Percentiles rank a stretch among this genome's conserved stretches.
These are phyloP conservation scores for Pelodytes ibericus DNA, from an alignment of 2,797 vertebrate species.

Conservation along the genomic window DNA sequence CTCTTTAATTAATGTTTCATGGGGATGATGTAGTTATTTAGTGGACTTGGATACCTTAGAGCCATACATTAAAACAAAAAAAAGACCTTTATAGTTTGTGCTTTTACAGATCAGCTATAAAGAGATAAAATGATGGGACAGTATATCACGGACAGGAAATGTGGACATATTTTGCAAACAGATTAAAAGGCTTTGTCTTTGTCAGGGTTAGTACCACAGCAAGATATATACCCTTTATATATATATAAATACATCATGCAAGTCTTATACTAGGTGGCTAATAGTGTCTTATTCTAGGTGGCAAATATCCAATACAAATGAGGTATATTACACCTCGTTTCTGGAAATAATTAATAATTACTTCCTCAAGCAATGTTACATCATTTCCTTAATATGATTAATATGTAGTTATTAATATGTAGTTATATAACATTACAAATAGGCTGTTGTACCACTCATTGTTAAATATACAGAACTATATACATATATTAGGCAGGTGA, in stretches of 20 bases:
- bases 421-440: too few species aligned
- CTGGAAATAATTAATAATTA: conserved; percentile 15
- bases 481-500: too few species aligned
- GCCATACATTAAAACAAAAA: conserved; percentile 75
- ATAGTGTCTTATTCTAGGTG: conserved; percentile 19
- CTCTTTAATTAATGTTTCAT: conserved; percentile 78
- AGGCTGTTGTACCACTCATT: too few species aligned
- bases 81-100: conserved; percentile 74
- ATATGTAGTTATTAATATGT: too few species aligned
- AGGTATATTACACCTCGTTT: conserved; percentile 15
- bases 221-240: conserved; percentile 60
- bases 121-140: conserved; percentile 70
- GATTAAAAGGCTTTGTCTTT: conserved; percentile 66
- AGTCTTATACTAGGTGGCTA: conserved; percentile 22
- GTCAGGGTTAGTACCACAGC: conserved; percentile 52
- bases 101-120: conserved; percentile 78
- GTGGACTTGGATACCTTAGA: conserved; percentile 71
- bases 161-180: conserved; percentile 64
- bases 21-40: conserved; percentile 75
- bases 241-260: too few species aligned
- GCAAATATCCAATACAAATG: conserved; percentile 27
- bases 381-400: too few species aligned
- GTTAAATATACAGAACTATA: too few species aligned
- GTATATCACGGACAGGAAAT: conserved; percentile 64
- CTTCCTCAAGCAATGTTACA: too few species aligned